Conservation (phyloP, 2,113 vertebrate genomes). For the Miniopterus natalensis region DNA sequence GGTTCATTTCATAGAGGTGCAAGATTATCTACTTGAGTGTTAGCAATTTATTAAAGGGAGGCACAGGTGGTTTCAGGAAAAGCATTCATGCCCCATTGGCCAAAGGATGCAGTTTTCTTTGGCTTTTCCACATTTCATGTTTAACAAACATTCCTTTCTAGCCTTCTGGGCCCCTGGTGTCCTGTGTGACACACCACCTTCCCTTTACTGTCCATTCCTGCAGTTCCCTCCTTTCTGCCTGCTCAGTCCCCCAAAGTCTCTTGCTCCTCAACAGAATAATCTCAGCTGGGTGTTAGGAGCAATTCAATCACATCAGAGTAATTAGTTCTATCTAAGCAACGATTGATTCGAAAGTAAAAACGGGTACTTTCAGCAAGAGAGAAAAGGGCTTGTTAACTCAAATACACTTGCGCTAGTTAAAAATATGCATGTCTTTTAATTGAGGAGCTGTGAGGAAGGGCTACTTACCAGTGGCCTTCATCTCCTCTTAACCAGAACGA, state of each 20-base stretch:
- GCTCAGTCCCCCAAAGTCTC: not conserved
- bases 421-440: not conserved
- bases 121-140: not conserved
- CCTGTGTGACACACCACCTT: fast-evolving
- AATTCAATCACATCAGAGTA: not conserved
- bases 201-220: not conserved
- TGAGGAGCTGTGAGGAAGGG: not conserved
- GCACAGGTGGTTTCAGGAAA: not conserved
- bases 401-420: slow-evolving; percentile 12
- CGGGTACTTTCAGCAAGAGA: not conserved
- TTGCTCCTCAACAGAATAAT: not conserved
- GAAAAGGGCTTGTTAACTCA: not conserved
- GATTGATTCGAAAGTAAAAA: slow-evolving; percentile 20
- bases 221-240: not conserved
- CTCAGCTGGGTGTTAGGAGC: not conserved
- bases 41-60: not conserved
- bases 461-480: not conserved
- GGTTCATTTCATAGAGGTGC: not conserved
- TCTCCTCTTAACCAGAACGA: not conserved
- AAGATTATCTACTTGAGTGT: not conserved
- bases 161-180: not conserved
- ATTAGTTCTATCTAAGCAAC: not conserved
- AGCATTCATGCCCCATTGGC: not conserved
- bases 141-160: not conserved
- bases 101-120: not conserved